Percentiles rank a stretch among this genome's conserved stretches.
These are phyloP conservation scores for Pelodytes ibericus DNA, from an alignment of 2,797 vertebrate genomes.

Conservation along the genomic window DNA sequence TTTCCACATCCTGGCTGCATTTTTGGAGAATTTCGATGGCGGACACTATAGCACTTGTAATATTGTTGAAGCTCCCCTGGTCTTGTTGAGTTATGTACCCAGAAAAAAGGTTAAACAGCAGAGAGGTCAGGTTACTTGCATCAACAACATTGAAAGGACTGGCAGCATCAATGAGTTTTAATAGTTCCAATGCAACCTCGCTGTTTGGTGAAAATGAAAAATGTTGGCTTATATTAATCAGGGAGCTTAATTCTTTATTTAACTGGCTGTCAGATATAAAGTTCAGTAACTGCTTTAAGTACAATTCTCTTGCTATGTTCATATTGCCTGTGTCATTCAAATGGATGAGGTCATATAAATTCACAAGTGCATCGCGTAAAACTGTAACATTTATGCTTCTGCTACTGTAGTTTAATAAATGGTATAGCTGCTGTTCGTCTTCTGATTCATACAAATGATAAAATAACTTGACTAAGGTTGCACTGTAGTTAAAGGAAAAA, in stretches of 20 bases:
- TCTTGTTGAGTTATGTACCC: slow-evolving; percentile 1
- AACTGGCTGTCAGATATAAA: slow-evolving; percentile 28
- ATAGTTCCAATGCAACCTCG: not conserved
- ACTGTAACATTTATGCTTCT: not conserved
- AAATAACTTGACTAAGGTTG: slow-evolving; percentile 5
- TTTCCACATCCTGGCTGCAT: not conserved
- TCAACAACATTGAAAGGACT: slow-evolving; percentile 15
- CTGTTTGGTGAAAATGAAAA: not conserved
- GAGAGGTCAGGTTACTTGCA: not conserved
- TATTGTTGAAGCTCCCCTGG: slow-evolving; percentile 18
- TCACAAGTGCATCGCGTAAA: slow-evolving; percentile 13
- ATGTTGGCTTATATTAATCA: not conserved
- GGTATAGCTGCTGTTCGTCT: slow-evolving; percentile 1
- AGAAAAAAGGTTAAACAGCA: slow-evolving; percentile 16
- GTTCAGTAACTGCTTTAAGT: slow-evolving; percentile 20
- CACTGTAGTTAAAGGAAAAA: slow-evolving; percentile 19
- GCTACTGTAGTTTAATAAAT: slow-evolving; percentile 1
- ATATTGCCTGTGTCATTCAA: not conserved
- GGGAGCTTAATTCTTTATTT: slow-evolving; percentile 12
- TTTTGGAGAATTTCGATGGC: slow-evolving; percentile 15
- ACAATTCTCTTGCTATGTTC: slow-evolving; percentile 9
- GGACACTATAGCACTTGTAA: slow-evolving; percentile 1
- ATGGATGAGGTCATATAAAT: slow-evolving; percentile 25
- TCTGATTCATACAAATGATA: not conserved
- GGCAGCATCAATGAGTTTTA: slow-evolving; percentile 16